phyloP scores from a whole-genome alignment of 1,140 invertebrate species.

The Radopholus similis region DNA sequence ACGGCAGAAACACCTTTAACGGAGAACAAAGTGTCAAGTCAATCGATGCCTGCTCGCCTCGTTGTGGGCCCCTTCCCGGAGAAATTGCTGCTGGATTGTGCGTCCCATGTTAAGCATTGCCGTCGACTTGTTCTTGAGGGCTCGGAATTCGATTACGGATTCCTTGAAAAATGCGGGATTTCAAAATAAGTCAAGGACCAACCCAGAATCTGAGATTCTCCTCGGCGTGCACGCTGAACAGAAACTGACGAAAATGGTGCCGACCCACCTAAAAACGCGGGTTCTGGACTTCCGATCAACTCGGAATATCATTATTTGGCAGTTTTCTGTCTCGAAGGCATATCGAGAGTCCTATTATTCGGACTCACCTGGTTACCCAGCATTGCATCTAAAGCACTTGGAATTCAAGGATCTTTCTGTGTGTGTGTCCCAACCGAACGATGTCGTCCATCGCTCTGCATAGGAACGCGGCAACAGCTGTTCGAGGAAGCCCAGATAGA shows the following conservation, averaged over 20 bases:
- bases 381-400: no score
- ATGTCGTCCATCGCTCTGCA: constrained; percentile 53
- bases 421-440: no score
- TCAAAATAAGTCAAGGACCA: constrained; percentile 25
- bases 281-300: background rate
- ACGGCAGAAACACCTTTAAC: constrained; percentile 54
- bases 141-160: constrained; percentile 35
- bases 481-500: constrained; percentile 51
- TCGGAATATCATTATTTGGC: no score
- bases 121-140: constrained; percentile 43
- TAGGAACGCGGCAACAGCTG: constrained; percentile 48
- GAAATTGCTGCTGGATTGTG: constrained; percentile 51
- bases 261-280: constrained; percentile 47
- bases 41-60: constrained; percentile 35
- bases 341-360: no score
- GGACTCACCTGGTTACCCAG: constrained; percentile 58
- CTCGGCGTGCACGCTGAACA: constrained; percentile 56
- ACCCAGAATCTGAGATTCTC: constrained; percentile 60
- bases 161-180: constrained; percentile 26
- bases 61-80: constrained; percentile 55
- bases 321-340: no score
- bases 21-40: constrained; percentile 1
- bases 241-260: constrained; percentile 57
- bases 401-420: no score
- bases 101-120: constrained; percentile 58